Evolutionary conservation across 2,797 vertebrate species (phyloP).

Genomic region (Sciurus vulgaris): DNA sequence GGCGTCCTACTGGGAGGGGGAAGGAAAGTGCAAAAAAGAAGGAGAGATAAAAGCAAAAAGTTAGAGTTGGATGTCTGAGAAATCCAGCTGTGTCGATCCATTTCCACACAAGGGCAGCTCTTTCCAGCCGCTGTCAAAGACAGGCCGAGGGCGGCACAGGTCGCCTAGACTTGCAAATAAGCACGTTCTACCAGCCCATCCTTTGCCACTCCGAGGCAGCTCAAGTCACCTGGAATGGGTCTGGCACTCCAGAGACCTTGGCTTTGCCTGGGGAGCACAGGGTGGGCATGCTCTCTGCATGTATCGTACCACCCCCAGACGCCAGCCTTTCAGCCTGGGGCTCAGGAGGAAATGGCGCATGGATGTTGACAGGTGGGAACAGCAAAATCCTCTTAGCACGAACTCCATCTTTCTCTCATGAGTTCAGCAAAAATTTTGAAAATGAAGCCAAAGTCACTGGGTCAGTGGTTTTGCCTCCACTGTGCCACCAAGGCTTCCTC

Average conservation of each 20-base stretch:
- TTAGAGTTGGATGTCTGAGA: not conserved
- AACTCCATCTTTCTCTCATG: not conserved
- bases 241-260: not conserved
- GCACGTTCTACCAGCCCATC: not conserved
- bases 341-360: not conserved
- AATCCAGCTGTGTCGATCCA: accelerated
- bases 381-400: not conserved
- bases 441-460: not conserved
- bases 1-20: conserved; percentile 92
- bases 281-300: not conserved
- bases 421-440: not conserved
- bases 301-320: not conserved
- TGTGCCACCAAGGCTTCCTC: not conserved
- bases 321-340: not conserved
- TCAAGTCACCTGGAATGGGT: not conserved
- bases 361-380: not conserved
- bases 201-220: not conserved
- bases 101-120: not conserved
- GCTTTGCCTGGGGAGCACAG: not conserved
- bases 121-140: not conserved
- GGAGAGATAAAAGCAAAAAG: not conserved
- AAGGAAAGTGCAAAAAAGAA: not conserved
- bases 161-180: not conserved
- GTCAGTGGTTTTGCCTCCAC: not conserved
- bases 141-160: too few relatives aligned